phyloP scores from a whole-genome alignment of 2,113 vertebrate genomes.

The Romanogobio albipinnatus region DNA sequence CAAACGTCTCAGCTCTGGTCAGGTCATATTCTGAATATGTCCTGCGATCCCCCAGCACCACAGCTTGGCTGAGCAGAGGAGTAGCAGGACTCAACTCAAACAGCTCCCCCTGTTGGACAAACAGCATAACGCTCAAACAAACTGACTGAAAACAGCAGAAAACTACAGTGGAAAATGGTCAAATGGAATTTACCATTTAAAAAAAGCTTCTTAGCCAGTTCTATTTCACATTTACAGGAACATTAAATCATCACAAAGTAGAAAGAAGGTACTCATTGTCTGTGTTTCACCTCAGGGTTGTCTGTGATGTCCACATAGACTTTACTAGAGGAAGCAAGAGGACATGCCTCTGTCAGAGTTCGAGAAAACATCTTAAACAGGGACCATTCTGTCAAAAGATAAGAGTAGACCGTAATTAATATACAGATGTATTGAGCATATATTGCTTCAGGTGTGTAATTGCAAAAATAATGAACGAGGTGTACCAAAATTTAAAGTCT shows the following conservation, averaged over 20 bases:
- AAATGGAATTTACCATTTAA: neutral
- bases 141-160: neutral
- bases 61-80: conserved; percentile 73
- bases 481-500: neutral
- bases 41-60: conserved; percentile 85
- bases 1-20: conserved; percentile 79
- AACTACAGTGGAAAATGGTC: neutral
- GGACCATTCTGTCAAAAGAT: conserved; percentile 87
- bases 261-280: neutral
- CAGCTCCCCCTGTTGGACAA: conserved; percentile 81
- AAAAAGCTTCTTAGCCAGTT: neutral
- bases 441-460: neutral
- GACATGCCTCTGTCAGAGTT: conserved; percentile 92
- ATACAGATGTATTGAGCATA: neutral
- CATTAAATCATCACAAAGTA: neutral
- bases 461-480: neutral
- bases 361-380: conserved; percentile 97
- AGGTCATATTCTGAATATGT: conserved; percentile 91
- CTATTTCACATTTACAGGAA: neutral
- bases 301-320: conserved; percentile 91
- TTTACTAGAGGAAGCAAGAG: conserved; percentile 90
- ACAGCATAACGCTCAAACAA: conserved; percentile 11
- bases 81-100: conserved; percentile 86
- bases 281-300: conserved; percentile 80
- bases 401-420: neutral